Base-by-base conservation (phyloP, 2,113 vertebrate species). In the Protobothrops flavoviridis region DNA sequence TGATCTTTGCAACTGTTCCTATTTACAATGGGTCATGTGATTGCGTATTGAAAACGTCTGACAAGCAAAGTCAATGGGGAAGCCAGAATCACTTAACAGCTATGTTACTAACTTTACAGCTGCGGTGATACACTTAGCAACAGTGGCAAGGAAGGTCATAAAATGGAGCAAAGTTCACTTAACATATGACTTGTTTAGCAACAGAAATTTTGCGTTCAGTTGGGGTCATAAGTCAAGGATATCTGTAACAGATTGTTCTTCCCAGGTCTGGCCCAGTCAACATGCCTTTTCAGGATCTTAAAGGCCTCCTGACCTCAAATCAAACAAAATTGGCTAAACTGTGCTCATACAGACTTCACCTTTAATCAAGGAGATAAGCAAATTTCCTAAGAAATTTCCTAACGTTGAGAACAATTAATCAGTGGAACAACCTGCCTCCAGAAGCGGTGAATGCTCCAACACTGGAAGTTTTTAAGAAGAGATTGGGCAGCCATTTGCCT, bases 31-130 rank as follows among this genome's bases (percentile, higher is more conserved):
- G 48, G 45, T 45, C 45, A 45, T 52, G 50, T 52, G 8, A 64
- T 64, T 3, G 0, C 3, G 0, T 64, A 29, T 69, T n/a, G 29
- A 5, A 29, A n/a, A 4, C 61, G 0, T 69, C 61, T n/a, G 61
- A 5, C 61, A n/a, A 69, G 12, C 29, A 5, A 69, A 15, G 29
- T 69, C 61, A 13, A 2, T n/a, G 29, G 12, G 29, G 11, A 69
- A 69, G 61, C 61, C 29, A 26, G 24, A 26, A 11, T 26, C 59
- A 69, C 12, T n/a, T 64, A 64, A 64, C 11, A 13, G 5, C 26
- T 12, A n/a, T n/a, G 26, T 4, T 29, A 64, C 4, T 64, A 13
- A 64, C 4, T 64, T 64, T 64, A 64, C 26, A 64, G n/a, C 11
- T 13, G 11, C 26, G 13, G 11, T 29, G 61, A 12, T 29, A 29